Percentiles rank a stretch among this genome's conserved stretches.
Conservation (phyloP, 2,797 vertebrate species). For the Lepus townsendii region DNA sequence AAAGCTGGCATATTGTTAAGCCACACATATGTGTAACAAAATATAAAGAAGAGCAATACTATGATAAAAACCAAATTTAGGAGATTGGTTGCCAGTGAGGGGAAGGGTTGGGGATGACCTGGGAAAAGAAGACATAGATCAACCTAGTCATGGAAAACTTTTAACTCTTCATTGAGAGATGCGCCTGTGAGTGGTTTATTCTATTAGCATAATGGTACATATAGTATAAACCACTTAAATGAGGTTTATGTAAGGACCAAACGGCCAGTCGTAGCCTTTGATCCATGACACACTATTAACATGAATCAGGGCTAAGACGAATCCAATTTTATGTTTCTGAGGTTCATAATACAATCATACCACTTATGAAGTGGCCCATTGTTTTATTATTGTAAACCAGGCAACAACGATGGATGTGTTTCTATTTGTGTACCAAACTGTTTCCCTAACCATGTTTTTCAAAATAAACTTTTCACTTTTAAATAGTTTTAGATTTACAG, state of each 20-base stretch:
- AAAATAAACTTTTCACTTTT: slow-evolving; percentile 77
- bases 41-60: slow-evolving; percentile 15
- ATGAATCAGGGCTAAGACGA: slow-evolving; percentile 54
- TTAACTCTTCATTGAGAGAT: not conserved
- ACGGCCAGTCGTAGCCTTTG: not conserved
- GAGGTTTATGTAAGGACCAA: slow-evolving; percentile 35
- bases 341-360: not conserved
- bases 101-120: not conserved
- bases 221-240: slow-evolving; percentile 41
- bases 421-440: slow-evolving; percentile 68
- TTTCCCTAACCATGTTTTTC: slow-evolving; percentile 69
- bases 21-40: not conserved
- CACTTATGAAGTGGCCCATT: slow-evolving; percentile 16
- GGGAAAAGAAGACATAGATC: not conserved
- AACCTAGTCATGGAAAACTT: not conserved
- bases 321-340: slow-evolving; percentile 37
- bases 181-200: not conserved
- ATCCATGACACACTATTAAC: slow-evolving; percentile 21
- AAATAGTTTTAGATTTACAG: slow-evolving; percentile 65
- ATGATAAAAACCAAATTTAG: slow-evolving; percentile 28
- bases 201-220: not conserved
- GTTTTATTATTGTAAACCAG: slow-evolving; percentile 64
- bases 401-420: slow-evolving; percentile 63
- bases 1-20: not conserved
- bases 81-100: not conserved